Evolutionary conservation across 1,140 invertebrate genomes (phyloP), one percentile per base, ranked within the genome.

Genomic region (Zaprionus inermis): DNA sequence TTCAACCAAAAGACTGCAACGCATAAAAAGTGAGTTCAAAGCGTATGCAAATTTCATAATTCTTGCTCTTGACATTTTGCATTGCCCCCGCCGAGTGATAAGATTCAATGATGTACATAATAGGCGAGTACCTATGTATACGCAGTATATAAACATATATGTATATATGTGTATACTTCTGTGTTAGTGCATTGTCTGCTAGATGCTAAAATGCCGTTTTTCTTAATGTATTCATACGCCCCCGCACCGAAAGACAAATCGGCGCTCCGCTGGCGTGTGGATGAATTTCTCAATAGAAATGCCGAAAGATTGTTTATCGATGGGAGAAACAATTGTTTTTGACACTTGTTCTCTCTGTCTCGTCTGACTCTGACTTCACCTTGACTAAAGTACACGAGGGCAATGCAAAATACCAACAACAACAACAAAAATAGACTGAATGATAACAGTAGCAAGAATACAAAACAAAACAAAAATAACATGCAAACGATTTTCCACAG

Each of bases 341-440:
- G 76, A 54, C 72, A 66, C 60, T 82, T 76, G 76, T 55, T 64
- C 38, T 44, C n/a, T 44, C 38, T 44, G 14, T 16, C 38, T 16
- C 11, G 70, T 74, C 76, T 86, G 82, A 86, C 82, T 86, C 79
- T 86, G 83, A 88, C 83, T 86, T 86, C 82, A 86, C 82, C 82
- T 86, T 86, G 82, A 86, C 82, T 86, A 86, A 86, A 86, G 82
- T 86, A 79, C 82, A 88, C 72, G 60, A 64, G 68, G 60, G 58
- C 80, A 67, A 68, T 73, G 72, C 78, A 78, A 72, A 65, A 22
- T 28, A 57, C 14, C 5, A 34, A 70, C 22, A 63, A 46, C 58
- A 54, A 28, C 16, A 69, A 46, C 54, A 54, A 16, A 44, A 44
- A 44, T 44, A 44, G 11, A 34, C 52, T 44, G 24, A 66, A 75